Evolutionary conservation across 2,113 vertebrate genomes (phyloP).

Genomic region (Panthera leo): DNA sequence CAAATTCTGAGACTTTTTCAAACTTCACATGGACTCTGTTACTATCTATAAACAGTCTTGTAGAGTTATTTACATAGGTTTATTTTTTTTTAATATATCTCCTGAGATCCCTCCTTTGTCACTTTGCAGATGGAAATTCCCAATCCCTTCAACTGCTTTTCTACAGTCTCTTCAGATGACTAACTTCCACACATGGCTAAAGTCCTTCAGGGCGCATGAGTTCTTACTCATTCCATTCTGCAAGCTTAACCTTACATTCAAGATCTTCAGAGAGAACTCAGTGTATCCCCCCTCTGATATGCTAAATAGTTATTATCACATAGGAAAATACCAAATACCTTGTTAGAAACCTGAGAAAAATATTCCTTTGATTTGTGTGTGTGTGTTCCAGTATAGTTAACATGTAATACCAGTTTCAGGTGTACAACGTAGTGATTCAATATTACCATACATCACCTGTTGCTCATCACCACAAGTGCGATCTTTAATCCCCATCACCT

Average conservation of each 20-base stretch:
- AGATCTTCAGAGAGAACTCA: background rate
- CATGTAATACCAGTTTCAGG: background rate
- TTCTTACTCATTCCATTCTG: background rate
- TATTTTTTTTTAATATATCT: background rate
- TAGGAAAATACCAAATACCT: background rate
- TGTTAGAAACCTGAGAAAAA: background rate
- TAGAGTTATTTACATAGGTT: background rate
- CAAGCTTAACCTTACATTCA: background rate
- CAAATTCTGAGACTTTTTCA: background rate
- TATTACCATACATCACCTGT: background rate
- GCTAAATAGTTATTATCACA: background rate
- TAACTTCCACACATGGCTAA: background rate
- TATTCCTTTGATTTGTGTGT: background rate
- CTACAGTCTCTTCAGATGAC: background rate
- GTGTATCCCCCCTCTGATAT: background rate
- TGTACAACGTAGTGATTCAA: background rate
- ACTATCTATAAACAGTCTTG: background rate
- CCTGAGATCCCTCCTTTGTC: background rate
- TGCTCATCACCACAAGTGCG: background rate
- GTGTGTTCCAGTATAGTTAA: background rate
- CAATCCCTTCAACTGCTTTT: background rate
- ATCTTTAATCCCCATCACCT: background rate
- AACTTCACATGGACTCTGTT: background rate
- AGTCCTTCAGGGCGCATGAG: background rate
- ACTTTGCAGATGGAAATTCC: background rate